Evolutionary conservation across 2,888 invertebrate genomes (phyloP).

Genomic region (Lasioglossum oenotherae): DNA sequence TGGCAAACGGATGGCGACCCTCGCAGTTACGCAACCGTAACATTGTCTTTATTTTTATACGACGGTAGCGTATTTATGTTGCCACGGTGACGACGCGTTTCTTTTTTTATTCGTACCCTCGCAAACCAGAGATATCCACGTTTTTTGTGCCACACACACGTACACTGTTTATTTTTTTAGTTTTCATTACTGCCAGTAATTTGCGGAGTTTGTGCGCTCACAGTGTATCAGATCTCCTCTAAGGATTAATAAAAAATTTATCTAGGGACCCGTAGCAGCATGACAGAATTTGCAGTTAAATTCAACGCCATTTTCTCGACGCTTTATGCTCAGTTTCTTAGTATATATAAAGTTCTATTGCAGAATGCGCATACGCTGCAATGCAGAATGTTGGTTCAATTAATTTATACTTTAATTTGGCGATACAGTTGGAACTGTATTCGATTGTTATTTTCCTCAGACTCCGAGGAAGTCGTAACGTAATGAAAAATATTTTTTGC

Average conservation of each 20-base stretch:
- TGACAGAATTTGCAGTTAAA: background rate
- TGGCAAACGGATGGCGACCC: constrained; percentile 43
- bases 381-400: background rate
- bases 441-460: background rate
- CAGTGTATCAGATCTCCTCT: background rate
- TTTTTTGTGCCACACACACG: background rate
- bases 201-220: background rate
- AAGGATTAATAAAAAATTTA: background rate
- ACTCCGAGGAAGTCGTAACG: background rate
- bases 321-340: background rate
- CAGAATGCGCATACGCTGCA: background rate
- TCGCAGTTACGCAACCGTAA: constrained; percentile 38
- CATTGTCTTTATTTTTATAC: constrained; percentile 40
- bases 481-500: background rate
- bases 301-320: background rate
- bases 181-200: background rate
- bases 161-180: background rate
- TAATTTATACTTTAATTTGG: background rate
- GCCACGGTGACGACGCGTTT: background rate
- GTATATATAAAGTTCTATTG: background rate
- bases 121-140: background rate
- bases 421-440: background rate
- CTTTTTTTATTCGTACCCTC: constrained; percentile 19
- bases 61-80: constrained; percentile 4
- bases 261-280: background rate